Base-by-base conservation (phyloP, 2,113 vertebrate genomes). In the Sterrhoptilus dennistouni region DNA sequence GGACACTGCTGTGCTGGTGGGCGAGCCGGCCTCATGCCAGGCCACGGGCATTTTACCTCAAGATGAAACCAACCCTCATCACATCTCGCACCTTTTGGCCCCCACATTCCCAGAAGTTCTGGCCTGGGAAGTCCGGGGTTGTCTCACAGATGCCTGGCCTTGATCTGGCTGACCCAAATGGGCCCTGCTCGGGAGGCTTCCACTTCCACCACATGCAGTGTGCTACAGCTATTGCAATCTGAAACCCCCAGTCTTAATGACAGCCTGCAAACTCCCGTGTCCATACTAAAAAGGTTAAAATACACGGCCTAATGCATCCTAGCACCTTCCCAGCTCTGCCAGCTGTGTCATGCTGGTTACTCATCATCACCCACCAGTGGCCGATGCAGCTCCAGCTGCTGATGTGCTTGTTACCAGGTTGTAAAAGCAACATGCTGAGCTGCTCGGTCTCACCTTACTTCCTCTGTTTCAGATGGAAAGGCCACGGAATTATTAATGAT, bases 131-230 rank as follows among this genome's bases (percentile, higher is more conserved):
- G 23, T 11, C 33, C 24, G 11, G 23, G 5, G 7, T 14, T 14
- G 2, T 29, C 59, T 52, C 64, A 9, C 17, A 14, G 40, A 3
- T 11, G 19, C 22, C 22, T 5, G 22, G 10, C 28, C 44, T 59
- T 59, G 65, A 4, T 53, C 20, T 15, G 53, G 5, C 23, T 11
- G 69, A 25, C 22, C 38, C 31, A 13, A 5, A 5, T 5, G 6
- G 33, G 23, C n/a, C 1, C 13, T 0, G 0, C 65, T 65, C 0
- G 1, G 40, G 56, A 36, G 8, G 45, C 31, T 42, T 56, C 38
- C 3, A 0, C 59, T 69, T 36, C n/a, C 27, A 5, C 40, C 18
- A 7, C 0, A 1, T 5, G 42, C 21, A 4, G 50, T 5, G 5
- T 22, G 57, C 45, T 19, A 2, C 42, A 14, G 18, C 35, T 24